Evolutionary conservation across 2,113 vertebrate genomes (phyloP).

Genomic region (Coregonus clupeaformis): DNA sequence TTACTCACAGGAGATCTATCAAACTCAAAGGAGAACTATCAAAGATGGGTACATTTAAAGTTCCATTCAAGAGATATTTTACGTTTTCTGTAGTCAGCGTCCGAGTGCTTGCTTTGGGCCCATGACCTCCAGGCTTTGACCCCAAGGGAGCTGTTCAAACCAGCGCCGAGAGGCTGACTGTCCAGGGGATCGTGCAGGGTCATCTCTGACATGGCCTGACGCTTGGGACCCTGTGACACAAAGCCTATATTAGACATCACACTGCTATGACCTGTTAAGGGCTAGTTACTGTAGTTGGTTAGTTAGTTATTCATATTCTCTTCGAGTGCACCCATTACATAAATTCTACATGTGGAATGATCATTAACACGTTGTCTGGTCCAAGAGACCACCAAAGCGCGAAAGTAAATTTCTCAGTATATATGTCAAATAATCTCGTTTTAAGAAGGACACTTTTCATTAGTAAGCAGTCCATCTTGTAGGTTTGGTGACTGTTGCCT

Average conservation of each 20-base stretch:
- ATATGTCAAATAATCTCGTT: too few relatives aligned
- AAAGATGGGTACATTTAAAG: too few relatives aligned
- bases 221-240: constrained; percentile 76
- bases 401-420: too few relatives aligned
- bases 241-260: background rate
- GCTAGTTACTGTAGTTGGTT: background rate
- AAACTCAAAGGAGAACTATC: background rate
- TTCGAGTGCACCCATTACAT: too few relatives aligned
- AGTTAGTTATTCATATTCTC: too few relatives aligned
- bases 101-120: constrained; percentile 81
- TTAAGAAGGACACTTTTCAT: too few relatives aligned
- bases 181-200: constrained; percentile 77
- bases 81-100: constrained; percentile 76
- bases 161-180: constrained; percentile 74
- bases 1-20: too few relatives aligned
- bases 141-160: constrained; percentile 78
- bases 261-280: background rate
- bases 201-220: constrained; percentile 79
- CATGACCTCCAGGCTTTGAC: constrained; percentile 86
- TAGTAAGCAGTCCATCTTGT: too few relatives aligned
- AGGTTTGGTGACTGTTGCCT: too few relatives aligned
- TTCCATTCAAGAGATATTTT: constrained; percentile 38
- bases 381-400: background rate
- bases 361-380: background rate
- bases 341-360: too few relatives aligned